These are phyloP conservation scores for Scartelaos histophorus DNA, from an alignment of 2,113 vertebrate species.

Conservation along the genomic window DNA sequence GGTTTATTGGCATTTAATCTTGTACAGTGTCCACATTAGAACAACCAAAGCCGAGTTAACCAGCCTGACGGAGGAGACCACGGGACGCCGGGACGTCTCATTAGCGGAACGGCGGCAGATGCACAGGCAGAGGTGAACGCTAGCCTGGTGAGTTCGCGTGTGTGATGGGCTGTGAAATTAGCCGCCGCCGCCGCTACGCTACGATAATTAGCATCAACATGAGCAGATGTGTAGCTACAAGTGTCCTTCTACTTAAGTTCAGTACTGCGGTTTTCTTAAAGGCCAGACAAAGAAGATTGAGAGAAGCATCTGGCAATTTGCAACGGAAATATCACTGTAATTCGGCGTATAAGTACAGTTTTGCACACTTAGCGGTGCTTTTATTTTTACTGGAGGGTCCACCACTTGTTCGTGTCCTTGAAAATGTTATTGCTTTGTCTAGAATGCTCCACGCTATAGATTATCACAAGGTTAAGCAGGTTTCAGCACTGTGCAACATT, in stretches of 20 bases:
- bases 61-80: slow-evolving; percentile 25
- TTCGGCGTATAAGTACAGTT: neutral
- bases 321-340: neutral
- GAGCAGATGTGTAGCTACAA: slow-evolving; percentile 20
- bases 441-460: too few species aligned
- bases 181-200: slow-evolving; percentile 10
- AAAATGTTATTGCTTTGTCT: too few species aligned
- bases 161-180: slow-evolving; percentile 55
- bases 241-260: neutral
- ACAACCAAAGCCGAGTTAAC: slow-evolving; percentile 21
- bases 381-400: too few species aligned
- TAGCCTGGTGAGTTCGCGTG: slow-evolving; percentile 42
- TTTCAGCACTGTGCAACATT: too few species aligned
- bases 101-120: slow-evolving; percentile 14
- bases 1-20: neutral
- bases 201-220: slow-evolving; percentile 24
- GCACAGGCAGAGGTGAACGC: slow-evolving; percentile 16
- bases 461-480: too few species aligned
- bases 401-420: too few species aligned
- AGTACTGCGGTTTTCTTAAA: neutral
- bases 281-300: neutral
- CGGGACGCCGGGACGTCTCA: slow-evolving; percentile 10
- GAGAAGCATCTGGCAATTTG: neutral
- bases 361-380: too few species aligned
- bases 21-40: neutral